Evolutionary conservation across 2,888 invertebrate species (phyloP).

Genomic region (Eucera pruinosa): DNA sequence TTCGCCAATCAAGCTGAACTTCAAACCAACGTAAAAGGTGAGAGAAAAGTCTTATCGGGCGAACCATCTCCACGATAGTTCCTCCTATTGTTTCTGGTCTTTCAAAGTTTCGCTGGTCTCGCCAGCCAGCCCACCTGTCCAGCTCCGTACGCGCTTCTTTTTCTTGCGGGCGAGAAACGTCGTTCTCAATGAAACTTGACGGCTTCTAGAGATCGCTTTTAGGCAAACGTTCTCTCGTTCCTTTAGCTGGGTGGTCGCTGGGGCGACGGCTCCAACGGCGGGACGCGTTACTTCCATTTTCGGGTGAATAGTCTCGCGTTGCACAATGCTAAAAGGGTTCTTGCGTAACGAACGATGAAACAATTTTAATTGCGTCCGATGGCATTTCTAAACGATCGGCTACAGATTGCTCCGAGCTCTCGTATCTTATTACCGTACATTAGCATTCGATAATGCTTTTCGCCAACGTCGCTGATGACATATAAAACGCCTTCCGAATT

Average conservation of each 20-base stretch:
- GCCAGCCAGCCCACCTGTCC: too few relatives aligned
- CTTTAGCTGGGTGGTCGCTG: too few relatives aligned
- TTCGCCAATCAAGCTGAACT: slow-evolving; percentile 38
- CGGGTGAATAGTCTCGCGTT: slow-evolving; percentile 1
- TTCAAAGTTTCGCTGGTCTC: too few relatives aligned
- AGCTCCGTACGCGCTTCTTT: slow-evolving; percentile 12
- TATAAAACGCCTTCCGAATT: too few relatives aligned
- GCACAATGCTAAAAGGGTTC: slow-evolving; percentile 1
- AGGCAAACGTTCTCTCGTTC: too few relatives aligned
- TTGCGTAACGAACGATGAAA: slow-evolving; percentile 14
- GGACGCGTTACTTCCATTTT: slow-evolving; percentile 20
- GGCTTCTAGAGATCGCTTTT: background rate
- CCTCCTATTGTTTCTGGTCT: background rate
- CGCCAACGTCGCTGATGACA: too few relatives aligned
- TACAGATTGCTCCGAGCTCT: too few relatives aligned
- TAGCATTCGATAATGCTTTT: too few relatives aligned
- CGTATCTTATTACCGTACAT: too few relatives aligned
- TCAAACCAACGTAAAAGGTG: slow-evolving; percentile 63
- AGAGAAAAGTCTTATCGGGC: slow-evolving; percentile 32
- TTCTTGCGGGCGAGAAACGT: background rate
- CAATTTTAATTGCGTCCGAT: background rate
- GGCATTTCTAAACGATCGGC: background rate
- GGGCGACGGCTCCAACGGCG: background rate
- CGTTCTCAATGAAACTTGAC: background rate
- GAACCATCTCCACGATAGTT: background rate